These are phyloP conservation scores for Sebastes nivosus DNA, from an alignment of 2,797 vertebrate genomes.

Conservation along the genomic window DNA sequence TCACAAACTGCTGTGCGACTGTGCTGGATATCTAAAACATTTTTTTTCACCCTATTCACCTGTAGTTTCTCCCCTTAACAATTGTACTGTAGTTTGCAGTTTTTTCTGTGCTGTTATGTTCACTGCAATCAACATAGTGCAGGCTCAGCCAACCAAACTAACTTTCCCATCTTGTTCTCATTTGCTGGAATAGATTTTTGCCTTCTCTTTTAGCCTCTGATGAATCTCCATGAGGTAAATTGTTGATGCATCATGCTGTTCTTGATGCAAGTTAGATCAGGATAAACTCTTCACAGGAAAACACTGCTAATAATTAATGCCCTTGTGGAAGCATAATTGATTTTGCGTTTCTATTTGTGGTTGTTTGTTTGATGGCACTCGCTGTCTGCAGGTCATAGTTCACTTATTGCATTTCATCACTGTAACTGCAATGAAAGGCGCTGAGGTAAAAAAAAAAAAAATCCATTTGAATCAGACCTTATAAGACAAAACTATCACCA, in stretches of 20 bases:
- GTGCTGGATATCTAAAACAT: neutral
- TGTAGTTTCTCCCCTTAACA: neutral
- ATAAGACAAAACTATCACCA: neutral
- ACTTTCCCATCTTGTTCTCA: neutral
- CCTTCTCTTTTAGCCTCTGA: neutral
- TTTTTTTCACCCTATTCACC: neutral
- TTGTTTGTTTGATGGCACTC: slow-evolving; percentile 9
- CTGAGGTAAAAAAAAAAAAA: neutral
- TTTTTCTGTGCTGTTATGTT: neutral
- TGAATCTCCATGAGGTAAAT: slow-evolving; percentile 25
- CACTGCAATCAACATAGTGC: neutral
- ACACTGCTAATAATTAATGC: slow-evolving; percentile 30
- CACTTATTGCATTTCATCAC: neutral
- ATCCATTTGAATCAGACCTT: neutral
- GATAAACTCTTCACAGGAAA: slow-evolving; percentile 20
- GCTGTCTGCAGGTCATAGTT: slow-evolving; percentile 4
- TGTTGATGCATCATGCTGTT: slow-evolving; percentile 33
- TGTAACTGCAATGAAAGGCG: neutral
- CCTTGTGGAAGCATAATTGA: slow-evolving; percentile 21
- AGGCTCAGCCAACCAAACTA: neutral
- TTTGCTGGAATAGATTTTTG: neutral
- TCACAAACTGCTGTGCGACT: neutral
- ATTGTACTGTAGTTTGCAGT: neutral
- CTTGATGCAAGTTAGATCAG: slow-evolving; percentile 1
- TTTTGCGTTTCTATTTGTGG: slow-evolving; percentile 36